These are phyloP conservation scores for Slavum lentiscoides DNA, from an alignment of 2,888 invertebrate genomes.

Conservation along the genomic window DNA sequence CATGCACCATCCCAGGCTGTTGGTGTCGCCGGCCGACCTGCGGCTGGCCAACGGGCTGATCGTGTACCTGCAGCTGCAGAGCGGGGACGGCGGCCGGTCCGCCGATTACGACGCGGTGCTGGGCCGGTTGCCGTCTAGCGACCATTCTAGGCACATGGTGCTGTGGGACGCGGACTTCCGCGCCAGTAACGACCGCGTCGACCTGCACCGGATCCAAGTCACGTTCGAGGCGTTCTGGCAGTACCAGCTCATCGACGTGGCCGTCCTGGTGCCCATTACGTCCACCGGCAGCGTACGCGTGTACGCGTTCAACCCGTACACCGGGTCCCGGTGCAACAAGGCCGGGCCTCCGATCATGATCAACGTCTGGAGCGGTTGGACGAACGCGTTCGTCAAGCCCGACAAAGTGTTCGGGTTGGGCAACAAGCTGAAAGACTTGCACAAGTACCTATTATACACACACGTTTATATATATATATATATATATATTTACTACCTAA, in stretches of 20 bases:
- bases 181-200: constrained; percentile 13
- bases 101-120: constrained; percentile 28
- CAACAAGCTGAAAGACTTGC: constrained; percentile 50
- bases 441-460: constrained; percentile 19
- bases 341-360: constrained; percentile 54
- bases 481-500: too few relatives aligned
- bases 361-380: constrained; percentile 53
- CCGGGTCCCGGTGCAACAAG: constrained; percentile 50
- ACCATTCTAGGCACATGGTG: constrained; percentile 45
- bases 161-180: constrained; percentile 8
- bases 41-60: constrained; percentile 28
- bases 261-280: constrained; percentile 55
- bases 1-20: constrained; percentile 20
- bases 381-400: constrained; percentile 24
- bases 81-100: neutral
- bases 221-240: constrained; percentile 57
- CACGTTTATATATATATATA: too few relatives aligned
- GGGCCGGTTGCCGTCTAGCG: constrained; percentile 32
- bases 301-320: constrained; percentile 54
- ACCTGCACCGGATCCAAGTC: constrained; percentile 54
- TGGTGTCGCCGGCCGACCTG: constrained; percentile 26
- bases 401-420: constrained; percentile 42
- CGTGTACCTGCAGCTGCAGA: constrained; percentile 7
- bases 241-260: constrained; percentile 57
- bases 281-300: constrained; percentile 54